Evolutionary conservation across 2,113 vertebrate species (phyloP), one percentile per base, ranked within the genome.

Genomic region (Chiloscyllium plagiosum): DNA sequence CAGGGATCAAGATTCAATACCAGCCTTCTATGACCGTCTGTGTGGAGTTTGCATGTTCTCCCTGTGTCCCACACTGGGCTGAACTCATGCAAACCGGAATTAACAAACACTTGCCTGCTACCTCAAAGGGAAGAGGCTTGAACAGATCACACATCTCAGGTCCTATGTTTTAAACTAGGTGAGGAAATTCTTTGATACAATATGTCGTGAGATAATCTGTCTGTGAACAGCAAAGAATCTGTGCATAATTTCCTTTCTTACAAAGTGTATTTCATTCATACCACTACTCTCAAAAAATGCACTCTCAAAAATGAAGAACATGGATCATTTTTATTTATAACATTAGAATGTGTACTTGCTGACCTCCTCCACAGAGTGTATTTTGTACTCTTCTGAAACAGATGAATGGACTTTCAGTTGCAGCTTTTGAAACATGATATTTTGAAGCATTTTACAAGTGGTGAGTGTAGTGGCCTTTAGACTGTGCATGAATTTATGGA

Each of bases 331-430:
- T 33, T 65, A 90, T 69, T 12, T 13, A 13, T 89, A 50, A 86
- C 50, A 42, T 94, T 20, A 70, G 20, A 70, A 70, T 47, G 24
- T 22, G 20, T 47, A 29, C 8, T 69, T 94, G 47, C 37, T 70
- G 68, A 70, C 89, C 20, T 24, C n/a, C 8, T 94, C 66, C 37
- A 42, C 26, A 37, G 33, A 94, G 19, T 47, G 22, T 1, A 90
- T 56, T 15, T 15, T 89, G 47, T 56, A 29, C 10, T 70, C 42
- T 94, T 68, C 66, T 94, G 66, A 94, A 94, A 70, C 37, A 29
- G 24, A 94, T 94, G 92, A 37, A 69, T 94, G 66, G 93, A 24
- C 93, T 47, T 70, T 94, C 4, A 94, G n/a, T 29, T 70, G 47
- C 2, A 29, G 68, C 0, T 69, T 94, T 70, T 69, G 22, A 94